Base-by-base conservation (phyloP, 2,888 invertebrate species). In the Scaptomyza tumidula region DNA sequence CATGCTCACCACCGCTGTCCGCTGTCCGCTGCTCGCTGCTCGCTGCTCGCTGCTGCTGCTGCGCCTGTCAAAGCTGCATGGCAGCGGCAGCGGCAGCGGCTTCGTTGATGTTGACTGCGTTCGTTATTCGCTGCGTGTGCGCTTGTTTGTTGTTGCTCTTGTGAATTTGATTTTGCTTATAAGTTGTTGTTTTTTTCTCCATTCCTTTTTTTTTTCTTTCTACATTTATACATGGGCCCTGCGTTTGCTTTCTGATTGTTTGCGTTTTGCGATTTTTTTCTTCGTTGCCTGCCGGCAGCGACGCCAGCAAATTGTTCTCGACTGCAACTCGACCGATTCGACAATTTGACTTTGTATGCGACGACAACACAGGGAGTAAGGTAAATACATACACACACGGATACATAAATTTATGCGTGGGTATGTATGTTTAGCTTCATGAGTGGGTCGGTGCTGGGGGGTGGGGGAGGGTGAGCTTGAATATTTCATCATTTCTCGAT, bases 81-180 rank as follows among this genome's bases (percentile, higher is more conserved):
- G 79, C 75, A 67, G 75, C 67, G 50, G 39, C 64, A 62, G 75
- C 39, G 14, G 14, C 75, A 67, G 68, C 67, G 55, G 43, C 63
- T 57, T 52, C 57, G 66, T 45, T 58, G 77, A 55, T 57, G 66
- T 49, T 61, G 75, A 48, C 75, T 68, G 66, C 65, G 41, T 57
- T 33, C 31, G 52, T 27, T 53, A 65, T 60, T 65, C 61, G 41
- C 62, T 69, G 59, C 62, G 66, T 73, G 67, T 52, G 59, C 65
- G 71, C 65, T 76, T 65, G 56, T 60, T 62, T 76, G 65, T 54
- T 70, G 64, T 64, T 71, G 44, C 19, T 1, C 19, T 78, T 67
- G 83, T 71, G 73, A 85, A 73, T 89, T 88, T 84, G 83, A 86
- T 84, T 89, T 84, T 71, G 64, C 84, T 78, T 84, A 84, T 80